These are phyloP conservation scores for Indicator indicator DNA, from an alignment of 2,113 vertebrate species.

Conservation along the genomic window DNA sequence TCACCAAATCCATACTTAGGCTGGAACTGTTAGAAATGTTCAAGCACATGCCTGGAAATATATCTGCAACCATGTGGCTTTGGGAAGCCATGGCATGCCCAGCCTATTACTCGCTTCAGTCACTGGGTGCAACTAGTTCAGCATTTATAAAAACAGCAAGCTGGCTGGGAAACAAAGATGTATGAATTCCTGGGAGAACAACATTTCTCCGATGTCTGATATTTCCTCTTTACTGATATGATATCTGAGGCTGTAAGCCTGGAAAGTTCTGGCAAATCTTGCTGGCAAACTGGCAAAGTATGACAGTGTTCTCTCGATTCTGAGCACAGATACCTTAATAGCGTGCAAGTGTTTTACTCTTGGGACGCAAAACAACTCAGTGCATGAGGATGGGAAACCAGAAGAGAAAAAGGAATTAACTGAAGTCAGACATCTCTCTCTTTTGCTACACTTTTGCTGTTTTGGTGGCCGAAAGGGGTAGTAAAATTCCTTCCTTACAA, in stretches of 20 bases:
- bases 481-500: background rate
- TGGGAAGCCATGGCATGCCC: slow-evolving; percentile 16
- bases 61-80: slow-evolving; percentile 31
- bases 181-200: slow-evolving; percentile 33
- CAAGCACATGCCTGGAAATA: background rate
- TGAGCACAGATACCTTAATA: slow-evolving; percentile 1
- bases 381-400: background rate
- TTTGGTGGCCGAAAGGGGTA: background rate
- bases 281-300: slow-evolving; percentile 41
- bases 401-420: background rate
- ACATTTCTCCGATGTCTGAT: slow-evolving; percentile 28
- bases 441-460: background rate
- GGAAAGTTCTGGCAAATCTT: slow-evolving; percentile 48
- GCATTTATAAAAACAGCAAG: slow-evolving; percentile 8
- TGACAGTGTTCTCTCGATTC: slow-evolving; percentile 32
- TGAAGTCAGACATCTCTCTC: background rate
- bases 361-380: background rate
- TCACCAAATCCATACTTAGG: background rate
- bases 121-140: background rate
- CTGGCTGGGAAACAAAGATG: slow-evolving; percentile 38
- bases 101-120: background rate
- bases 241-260: slow-evolving; percentile 54
- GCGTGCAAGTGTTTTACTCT: background rate
- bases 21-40: background rate
- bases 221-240: slow-evolving; percentile 61